Evolutionary conservation across 2,888 invertebrate species (phyloP).

Genomic region (Pyralis farinalis): DNA sequence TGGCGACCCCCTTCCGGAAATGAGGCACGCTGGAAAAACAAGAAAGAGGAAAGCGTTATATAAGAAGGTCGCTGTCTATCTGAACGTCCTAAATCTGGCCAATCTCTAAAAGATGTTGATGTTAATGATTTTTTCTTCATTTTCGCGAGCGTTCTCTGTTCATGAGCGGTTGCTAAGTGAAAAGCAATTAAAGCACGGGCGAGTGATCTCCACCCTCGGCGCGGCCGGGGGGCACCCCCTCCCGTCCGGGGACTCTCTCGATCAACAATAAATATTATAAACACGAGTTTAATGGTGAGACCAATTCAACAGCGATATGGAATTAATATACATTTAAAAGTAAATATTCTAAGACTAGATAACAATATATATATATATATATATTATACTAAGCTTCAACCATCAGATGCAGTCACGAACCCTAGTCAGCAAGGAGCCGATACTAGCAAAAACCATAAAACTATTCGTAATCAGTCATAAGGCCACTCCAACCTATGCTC

Average conservation of each 20-base stretch:
- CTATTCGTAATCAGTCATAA: no score
- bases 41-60: slow-evolving; percentile 75
- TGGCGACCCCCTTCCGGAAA: slow-evolving; percentile 72
- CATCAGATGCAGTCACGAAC: no score
- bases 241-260: slow-evolving; percentile 48
- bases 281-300: slow-evolving; percentile 27
- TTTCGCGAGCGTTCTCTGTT: slow-evolving; percentile 72
- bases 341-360: no score
- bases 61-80: slow-evolving; percentile 71
- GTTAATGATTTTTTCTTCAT: slow-evolving; percentile 80
- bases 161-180: slow-evolving; percentile 81
- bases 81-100: slow-evolving; percentile 76
- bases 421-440: no score
- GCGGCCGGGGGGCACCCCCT: slow-evolving; percentile 31
- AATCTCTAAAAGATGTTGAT: slow-evolving; percentile 79
- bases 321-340: no score
- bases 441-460: no score
- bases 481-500: no score
- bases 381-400: no score
- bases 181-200: slow-evolving; percentile 81
- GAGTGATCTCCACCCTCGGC: slow-evolving; percentile 72
- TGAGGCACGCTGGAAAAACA: slow-evolving; percentile 79
- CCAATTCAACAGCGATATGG: no score
- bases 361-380: no score
- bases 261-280: slow-evolving; percentile 63